A percentile compares a stretch with the other conserved stretches of the same genome.
Evolutionary conservation across 2,113 vertebrate species (phyloP).

Genomic region (Phylloscopus trochiloides): DNA sequence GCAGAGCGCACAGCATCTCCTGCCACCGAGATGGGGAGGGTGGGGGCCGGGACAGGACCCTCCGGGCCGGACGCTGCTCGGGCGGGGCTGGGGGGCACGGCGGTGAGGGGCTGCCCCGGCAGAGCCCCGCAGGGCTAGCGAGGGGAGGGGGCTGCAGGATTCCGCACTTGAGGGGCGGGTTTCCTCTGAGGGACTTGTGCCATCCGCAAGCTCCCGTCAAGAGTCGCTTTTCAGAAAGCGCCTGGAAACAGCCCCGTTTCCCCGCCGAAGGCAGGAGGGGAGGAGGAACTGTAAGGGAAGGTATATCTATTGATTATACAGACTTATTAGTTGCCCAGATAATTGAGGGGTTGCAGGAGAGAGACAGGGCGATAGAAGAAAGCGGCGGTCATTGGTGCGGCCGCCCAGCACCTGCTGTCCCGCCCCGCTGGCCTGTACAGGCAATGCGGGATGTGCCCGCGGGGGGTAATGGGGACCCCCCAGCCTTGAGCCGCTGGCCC

Average conservation of each 20-base stretch:
- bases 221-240: rapidly evolving
- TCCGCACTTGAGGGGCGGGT: not conserved
- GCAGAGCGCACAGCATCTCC: not conserved
- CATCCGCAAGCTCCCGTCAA: not conserved
- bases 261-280: not conserved
- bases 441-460: not conserved
- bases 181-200: not conserved
- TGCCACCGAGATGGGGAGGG: not conserved
- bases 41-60: not conserved
- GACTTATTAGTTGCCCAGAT: not conserved
- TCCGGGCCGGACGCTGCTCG: not conserved
- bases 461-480: rapidly evolving
- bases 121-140: not conserved
- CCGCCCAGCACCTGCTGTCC: not conserved
- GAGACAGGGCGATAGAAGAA: no score
- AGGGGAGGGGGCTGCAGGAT: not conserved
- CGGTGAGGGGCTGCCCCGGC: not conserved
- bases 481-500: not conserved
- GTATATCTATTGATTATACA: rapidly evolving
- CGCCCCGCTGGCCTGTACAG: no score
- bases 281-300: not conserved
- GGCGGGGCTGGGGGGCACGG: not conserved
- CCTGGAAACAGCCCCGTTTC: not conserved
- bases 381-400: not conserved
- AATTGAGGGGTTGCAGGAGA: not conserved